A percentile compares a stretch with the other conserved stretches of the same genome.
Conservation (phyloP, 1,140 invertebrate species). For the Colletes latitarsis region DNA sequence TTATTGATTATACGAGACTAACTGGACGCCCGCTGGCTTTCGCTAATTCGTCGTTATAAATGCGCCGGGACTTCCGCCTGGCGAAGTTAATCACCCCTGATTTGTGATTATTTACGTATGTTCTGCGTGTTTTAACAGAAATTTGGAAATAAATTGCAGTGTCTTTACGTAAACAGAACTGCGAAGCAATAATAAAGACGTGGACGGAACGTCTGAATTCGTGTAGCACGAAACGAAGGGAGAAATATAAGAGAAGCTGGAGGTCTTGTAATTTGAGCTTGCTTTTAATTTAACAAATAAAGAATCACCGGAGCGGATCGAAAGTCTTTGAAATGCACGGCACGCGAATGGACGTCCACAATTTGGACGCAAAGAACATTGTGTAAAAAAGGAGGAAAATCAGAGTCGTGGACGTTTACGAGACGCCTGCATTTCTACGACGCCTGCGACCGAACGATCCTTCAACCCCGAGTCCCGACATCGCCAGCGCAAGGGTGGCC, state of each 20-base stretch:
- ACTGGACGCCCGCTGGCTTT: not conserved
- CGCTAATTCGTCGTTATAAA: constrained; percentile 51
- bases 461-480: not conserved
- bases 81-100: constrained; percentile 35
- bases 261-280: too few species aligned
- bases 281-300: too few species aligned
- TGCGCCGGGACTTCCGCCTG: constrained; percentile 25
- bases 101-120: too few species aligned
- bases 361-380: not conserved
- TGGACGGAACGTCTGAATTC: too few species aligned
- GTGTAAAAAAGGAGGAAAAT: not conserved
- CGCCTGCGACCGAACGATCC: not conserved
- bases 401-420: not conserved
- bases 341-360: too few species aligned
- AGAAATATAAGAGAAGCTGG: too few species aligned
- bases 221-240: too few species aligned
- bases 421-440: not conserved
- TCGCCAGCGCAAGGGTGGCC: not conserved
- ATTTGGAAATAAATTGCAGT: too few species aligned
- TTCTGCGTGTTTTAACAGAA: not conserved
- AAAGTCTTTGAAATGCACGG: too few species aligned
- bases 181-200: too few species aligned
- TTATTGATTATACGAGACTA: constrained; percentile 44
- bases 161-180: too few species aligned
- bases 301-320: too few species aligned